phyloP scores from a whole-genome alignment of 2,113 vertebrate species.

The Silurus meridionalis region DNA sequence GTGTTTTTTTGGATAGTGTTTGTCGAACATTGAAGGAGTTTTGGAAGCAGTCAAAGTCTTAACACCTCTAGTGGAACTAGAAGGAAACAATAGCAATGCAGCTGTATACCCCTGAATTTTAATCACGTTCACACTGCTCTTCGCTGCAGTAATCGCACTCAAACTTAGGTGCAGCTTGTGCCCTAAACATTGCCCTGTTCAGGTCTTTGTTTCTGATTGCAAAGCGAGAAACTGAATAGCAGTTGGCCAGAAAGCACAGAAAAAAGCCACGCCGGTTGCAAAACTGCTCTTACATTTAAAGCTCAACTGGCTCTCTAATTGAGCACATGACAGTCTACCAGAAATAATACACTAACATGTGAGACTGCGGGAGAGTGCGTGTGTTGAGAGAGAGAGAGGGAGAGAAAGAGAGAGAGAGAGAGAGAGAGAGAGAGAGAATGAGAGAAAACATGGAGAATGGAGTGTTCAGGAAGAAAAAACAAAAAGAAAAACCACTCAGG shows the following conservation, averaged over 20 bases:
- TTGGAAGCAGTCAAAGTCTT: constrained; percentile 13
- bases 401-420: not conserved
- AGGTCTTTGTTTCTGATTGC: constrained; percentile 1
- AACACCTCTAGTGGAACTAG: not conserved
- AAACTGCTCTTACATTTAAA: constrained; percentile 37
- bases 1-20: not conserved
- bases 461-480: not conserved
- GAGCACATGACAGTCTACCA: constrained; percentile 38
- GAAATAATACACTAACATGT: constrained; percentile 5
- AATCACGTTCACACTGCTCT: constrained; percentile 2
- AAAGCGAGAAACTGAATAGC: constrained; percentile 24
- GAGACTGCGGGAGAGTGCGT: not conserved
- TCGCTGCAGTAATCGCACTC: not conserved
- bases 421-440: constrained; percentile 15
- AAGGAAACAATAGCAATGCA: not conserved
- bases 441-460: not conserved
- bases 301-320: constrained; percentile 47
- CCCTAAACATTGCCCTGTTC: constrained; percentile 20
- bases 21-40: not conserved
- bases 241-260: constrained; percentile 6
- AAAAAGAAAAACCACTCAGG: constrained; percentile 16
- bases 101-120: not conserved
- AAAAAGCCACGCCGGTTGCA: constrained; percentile 16
- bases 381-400: not conserved
- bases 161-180: not conserved